These are phyloP conservation scores for Drosophila pruinosa DNA, from an alignment of 1,140 invertebrate genomes.

Conservation along the genomic window DNA sequence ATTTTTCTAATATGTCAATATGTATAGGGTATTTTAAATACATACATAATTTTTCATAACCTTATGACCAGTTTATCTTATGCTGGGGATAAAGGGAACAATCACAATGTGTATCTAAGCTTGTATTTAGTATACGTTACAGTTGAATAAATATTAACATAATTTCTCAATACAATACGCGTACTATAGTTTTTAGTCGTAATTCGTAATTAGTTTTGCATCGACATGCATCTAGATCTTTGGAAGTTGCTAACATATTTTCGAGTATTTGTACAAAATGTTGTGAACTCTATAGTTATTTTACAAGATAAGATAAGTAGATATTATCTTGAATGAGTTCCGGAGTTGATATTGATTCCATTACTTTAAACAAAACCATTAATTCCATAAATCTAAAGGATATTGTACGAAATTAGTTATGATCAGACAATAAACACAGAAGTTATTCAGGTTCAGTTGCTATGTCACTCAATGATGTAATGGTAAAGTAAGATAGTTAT, in stretches of 20 bases:
- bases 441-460: too few species aligned
- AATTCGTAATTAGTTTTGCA: background rate
- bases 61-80: too few species aligned
- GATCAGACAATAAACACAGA: too few species aligned
- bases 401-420: too few species aligned
- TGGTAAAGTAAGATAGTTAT: too few species aligned
- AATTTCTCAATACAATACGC: background rate
- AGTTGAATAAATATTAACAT: background rate
- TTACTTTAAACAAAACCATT: background rate
- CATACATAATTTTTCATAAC: too few species aligned
- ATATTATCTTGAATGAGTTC: background rate
- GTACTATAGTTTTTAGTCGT: background rate
- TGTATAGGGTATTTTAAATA: too few species aligned
- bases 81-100: background rate
- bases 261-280: background rate
- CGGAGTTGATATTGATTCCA: background rate
- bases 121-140: background rate
- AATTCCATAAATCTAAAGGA: background rate
- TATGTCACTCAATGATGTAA: too few species aligned
- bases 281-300: background rate
- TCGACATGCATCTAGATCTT: background rate
- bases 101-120: background rate
- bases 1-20: conserved; percentile 1
- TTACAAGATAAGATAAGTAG: background rate
- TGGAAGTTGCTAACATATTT: background rate